These are phyloP conservation scores for Drosophila triauraria DNA, from an alignment of 1,140 invertebrate genomes.

Conservation along the genomic window DNA sequence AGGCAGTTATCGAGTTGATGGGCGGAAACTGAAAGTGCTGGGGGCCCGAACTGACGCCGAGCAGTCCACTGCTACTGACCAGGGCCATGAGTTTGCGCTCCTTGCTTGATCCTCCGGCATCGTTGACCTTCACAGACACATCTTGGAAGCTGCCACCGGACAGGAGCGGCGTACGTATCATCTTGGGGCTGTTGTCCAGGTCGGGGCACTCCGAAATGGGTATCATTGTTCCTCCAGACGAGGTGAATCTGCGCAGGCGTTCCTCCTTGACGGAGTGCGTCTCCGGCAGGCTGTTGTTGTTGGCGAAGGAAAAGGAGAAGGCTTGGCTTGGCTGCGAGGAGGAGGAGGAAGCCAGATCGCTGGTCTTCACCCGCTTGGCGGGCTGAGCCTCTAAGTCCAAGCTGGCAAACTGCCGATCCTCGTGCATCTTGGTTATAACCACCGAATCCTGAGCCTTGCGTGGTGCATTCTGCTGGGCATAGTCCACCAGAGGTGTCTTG, in stretches of 20 bases:
- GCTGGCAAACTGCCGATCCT: slow-evolving; percentile 61
- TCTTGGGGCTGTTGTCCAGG: slow-evolving; percentile 78
- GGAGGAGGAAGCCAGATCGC: slow-evolving; percentile 4
- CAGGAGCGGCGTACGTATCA: slow-evolving; percentile 75
- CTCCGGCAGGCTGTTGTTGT: slow-evolving; percentile 8
- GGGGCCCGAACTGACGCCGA: slow-evolving; percentile 39
- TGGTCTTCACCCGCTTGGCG: slow-evolving; percentile 48
- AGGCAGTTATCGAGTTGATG: slow-evolving; percentile 89
- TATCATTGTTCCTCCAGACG: slow-evolving; percentile 80
- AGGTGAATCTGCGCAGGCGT: slow-evolving; percentile 70
- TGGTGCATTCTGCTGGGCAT: slow-evolving; percentile 59
- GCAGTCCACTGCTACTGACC: slow-evolving; percentile 1
- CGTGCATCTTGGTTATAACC: slow-evolving; percentile 83
- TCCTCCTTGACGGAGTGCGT: slow-evolving; percentile 67
- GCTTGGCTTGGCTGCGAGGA: slow-evolving; percentile 20
- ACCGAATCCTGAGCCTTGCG: slow-evolving; percentile 72
- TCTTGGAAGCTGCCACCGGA: slow-evolving; percentile 83
- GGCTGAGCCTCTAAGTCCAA: slow-evolving; percentile 29
- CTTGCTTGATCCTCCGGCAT: slow-evolving; percentile 28
- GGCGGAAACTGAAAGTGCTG: slow-evolving; percentile 88
- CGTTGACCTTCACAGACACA: slow-evolving; percentile 62
- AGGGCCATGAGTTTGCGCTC: slow-evolving; percentile 54
- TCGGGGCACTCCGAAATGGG: slow-evolving; percentile 79
- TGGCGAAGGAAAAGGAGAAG: slow-evolving; percentile 33
- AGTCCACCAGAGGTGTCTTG: slow-evolving; percentile 91